Evolutionary conservation across 2,113 vertebrate species (phyloP).

Genomic region (Zosterops lateralis): DNA sequence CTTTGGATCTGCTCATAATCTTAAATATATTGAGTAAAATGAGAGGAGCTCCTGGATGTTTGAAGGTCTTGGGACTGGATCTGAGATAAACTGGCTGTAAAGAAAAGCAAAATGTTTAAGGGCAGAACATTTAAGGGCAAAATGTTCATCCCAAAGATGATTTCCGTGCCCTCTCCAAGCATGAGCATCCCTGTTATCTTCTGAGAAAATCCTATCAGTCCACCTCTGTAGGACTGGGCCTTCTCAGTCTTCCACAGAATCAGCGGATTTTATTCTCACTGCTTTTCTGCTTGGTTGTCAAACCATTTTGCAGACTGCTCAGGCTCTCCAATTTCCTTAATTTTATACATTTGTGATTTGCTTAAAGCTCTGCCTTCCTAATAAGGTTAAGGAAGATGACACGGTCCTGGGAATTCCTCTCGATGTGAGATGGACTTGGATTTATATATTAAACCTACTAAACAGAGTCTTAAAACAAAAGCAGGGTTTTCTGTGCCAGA

Average conservation of each 20-base stretch:
- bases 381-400: slow-evolving; percentile 47
- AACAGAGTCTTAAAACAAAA: slow-evolving; percentile 54
- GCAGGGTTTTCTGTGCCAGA: slow-evolving; percentile 37
- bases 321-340: slow-evolving; percentile 22
- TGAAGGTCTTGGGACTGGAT: not conserved
- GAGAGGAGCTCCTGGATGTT: not conserved
- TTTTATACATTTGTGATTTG: slow-evolving; percentile 29
- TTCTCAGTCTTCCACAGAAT: not conserved
- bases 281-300: slow-evolving; percentile 28
- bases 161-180: not conserved
- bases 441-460: slow-evolving; percentile 10
- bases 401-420: slow-evolving; percentile 50
- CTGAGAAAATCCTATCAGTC: rapidly evolving
- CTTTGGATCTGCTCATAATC: not conserved
- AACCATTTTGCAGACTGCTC: slow-evolving; percentile 33
- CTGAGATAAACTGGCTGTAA: not conserved
- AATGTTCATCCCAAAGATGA: not conserved
- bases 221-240: not conserved
- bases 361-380: slow-evolving; percentile 30
- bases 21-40: not conserved
- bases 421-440: not conserved
- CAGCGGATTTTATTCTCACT: not conserved
- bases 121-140: not conserved
- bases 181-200: not conserved
- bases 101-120: not conserved